Evolutionary conservation across 2,888 invertebrate species (phyloP).

Genomic region (Neria commutata): DNA sequence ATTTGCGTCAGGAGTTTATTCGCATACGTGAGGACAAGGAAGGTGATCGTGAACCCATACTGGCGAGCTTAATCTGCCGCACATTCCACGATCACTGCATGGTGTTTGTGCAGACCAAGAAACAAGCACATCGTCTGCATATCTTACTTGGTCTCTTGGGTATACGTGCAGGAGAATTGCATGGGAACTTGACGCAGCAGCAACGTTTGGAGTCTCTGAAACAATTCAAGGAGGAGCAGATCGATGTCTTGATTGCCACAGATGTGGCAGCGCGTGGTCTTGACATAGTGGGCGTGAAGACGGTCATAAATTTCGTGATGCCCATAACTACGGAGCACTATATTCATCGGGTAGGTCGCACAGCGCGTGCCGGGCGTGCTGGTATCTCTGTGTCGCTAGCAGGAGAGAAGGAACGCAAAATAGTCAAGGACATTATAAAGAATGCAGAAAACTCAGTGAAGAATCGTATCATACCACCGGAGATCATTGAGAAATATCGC

Average conservation of each 20-base stretch:
- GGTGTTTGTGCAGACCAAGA: constrained; percentile 96
- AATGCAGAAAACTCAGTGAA: constrained; percentile 85
- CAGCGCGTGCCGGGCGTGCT: constrained; percentile 91
- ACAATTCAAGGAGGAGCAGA: constrained; percentile 83
- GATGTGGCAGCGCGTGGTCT: constrained; percentile 92
- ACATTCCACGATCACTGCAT: constrained; percentile 92
- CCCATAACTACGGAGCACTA: constrained; percentile 95
- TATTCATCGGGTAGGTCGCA: constrained; percentile 93
- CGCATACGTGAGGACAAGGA: constrained; percentile 88
- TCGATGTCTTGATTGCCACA: constrained; percentile 89
- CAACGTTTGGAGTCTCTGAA: constrained; percentile 89
- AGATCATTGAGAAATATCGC: constrained; percentile 87
- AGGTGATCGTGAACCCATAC: constrained; percentile 88
- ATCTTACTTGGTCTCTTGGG: constrained; percentile 90
- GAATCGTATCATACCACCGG: constrained; percentile 83
- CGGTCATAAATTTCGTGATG: constrained; percentile 96
- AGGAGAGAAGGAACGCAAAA: constrained; percentile 87
- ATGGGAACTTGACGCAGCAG: constrained; percentile 95
- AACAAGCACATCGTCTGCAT: constrained; percentile 91
- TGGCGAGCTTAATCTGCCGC: constrained; percentile 81
- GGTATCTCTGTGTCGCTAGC: constrained; percentile 95
- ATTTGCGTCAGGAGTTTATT: constrained; percentile 95
- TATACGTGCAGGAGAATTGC: constrained; percentile 85
- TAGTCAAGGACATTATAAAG: constrained; percentile 91
- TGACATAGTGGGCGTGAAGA: constrained; percentile 96